Base-by-base conservation (phyloP, 2,888 invertebrate genomes). In the Cryptophagus acutangulus region DNA sequence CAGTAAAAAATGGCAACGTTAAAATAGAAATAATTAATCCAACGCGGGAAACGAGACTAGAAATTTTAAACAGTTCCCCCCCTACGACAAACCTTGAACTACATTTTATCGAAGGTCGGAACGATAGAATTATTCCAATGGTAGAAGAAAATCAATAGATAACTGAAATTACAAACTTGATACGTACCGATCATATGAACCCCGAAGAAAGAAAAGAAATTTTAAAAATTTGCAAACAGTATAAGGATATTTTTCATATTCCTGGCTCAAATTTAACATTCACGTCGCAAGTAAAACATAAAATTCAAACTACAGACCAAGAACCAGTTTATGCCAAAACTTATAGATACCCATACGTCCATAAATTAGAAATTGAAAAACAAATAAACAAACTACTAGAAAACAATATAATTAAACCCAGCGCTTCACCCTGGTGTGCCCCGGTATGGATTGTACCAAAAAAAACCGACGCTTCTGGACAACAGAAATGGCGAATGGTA, bases 341-440 rank as follows among this genome's bases (percentile, higher is more conserved):
- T 2, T 38, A 38, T 20, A 4, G 30, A 15, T 47, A 51, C 17
- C 55, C 61, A 1, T 52, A 52, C 0, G 25, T 31, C 9, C 38
- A 38, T 33, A 33, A 38, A 38, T 2, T 3, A 2, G 38, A 38
- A 31, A 24, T 29, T 3, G 12, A 37, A 4, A 37, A 28, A n/a
- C 37, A 37, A 37, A 37, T 37, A 5, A 8, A 16, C 6, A 10
- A 30, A 33, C 14, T 33, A 18, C 18, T 38, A 13, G 18, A 38
- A 10, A 8, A 31, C 13, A 10, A 15, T 3, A 20, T 33, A 13
- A 38, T 38, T 13, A 14, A 15, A 31, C 31, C 30, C n/a, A 28
- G 28, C n/a, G 4, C 2, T 12, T 38, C 38, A 16, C 38, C 38
- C 3, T 38, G 20, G 17, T 6, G 14, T 17, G 6, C 17, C 3